phyloP scores from a whole-genome alignment of 1,140 invertebrate species.

The Drosophila busckii region DNA sequence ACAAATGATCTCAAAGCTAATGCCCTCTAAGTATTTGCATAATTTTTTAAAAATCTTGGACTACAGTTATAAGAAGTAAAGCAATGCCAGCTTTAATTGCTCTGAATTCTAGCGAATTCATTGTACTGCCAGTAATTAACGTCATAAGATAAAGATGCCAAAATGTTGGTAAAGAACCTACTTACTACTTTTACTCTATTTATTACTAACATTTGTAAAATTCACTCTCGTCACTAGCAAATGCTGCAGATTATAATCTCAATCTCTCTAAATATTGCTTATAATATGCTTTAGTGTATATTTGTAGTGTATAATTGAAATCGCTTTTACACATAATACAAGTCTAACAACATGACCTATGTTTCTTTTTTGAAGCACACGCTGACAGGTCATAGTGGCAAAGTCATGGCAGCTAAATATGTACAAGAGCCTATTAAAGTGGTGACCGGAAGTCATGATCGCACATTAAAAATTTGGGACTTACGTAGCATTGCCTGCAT shows the following conservation, averaged over 20 bases:
- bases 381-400: constrained; percentile 96
- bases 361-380: constrained; percentile 87
- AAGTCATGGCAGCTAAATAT: constrained; percentile 96
- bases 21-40: constrained; percentile 44
- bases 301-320: too few species aligned
- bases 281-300: too few species aligned
- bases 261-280: too few species aligned
- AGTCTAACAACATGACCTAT: constrained; percentile 43
- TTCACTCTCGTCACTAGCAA: too few species aligned
- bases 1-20: constrained; percentile 8
- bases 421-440: constrained; percentile 92
- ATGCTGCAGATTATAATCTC: too few species aligned
- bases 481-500: constrained; percentile 93
- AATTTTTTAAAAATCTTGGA: constrained; percentile 19
- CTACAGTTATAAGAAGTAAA: constrained; percentile 23
- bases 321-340: constrained; percentile 13
- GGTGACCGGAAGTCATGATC: constrained; percentile 95
- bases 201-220: too few species aligned
- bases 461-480: constrained; percentile 98
- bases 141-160: constrained; percentile 13
- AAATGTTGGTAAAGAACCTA: constrained; percentile 18
- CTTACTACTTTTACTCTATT: too few species aligned
- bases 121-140: constrained; percentile 32
- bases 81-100: constrained; percentile 43
- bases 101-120: constrained; percentile 46